Evolutionary conservation across 1,140 invertebrate species (phyloP).

Genomic region (Trialeurodes vaporariorum): DNA sequence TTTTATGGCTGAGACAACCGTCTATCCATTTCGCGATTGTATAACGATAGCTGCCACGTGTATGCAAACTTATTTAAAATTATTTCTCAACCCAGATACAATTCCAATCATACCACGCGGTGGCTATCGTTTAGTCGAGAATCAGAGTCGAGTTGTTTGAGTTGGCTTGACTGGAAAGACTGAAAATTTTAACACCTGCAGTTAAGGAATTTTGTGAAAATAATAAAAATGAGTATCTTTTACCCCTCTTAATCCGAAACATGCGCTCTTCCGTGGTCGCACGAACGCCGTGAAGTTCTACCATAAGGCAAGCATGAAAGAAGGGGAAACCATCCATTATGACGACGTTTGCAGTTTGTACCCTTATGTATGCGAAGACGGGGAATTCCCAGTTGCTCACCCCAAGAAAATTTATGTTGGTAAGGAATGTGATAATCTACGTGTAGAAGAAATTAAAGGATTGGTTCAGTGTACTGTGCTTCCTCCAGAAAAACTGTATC

Average conservation of each 20-base stretch:
- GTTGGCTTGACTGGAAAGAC: constrained; percentile 11
- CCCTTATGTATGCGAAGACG: constrained; percentile 2
- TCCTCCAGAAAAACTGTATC: constrained; percentile 28
- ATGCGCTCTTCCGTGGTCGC: neutral
- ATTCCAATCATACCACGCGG: constrained; percentile 12
- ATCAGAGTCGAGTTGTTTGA: constrained; percentile 8
- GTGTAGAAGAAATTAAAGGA: constrained; percentile 2
- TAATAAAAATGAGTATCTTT: neutral
- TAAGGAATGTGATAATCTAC: neutral
- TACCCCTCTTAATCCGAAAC: neutral
- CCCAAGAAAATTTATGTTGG: neutral
- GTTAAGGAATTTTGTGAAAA: constrained; percentile 5
- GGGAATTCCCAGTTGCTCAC: constrained; percentile 2
- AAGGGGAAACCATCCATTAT: neutral
- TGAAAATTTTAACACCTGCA: too few species aligned
- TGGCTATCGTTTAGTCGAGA: constrained; percentile 12
- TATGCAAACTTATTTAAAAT: constrained; percentile 6
- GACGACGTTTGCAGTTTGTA: neutral
- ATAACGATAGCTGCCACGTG: constrained; percentile 15
- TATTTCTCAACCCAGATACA: constrained; percentile 11
- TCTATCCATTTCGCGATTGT: constrained; percentile 13
- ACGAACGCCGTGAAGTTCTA: neutral
- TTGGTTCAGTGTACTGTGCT: constrained; percentile 27
- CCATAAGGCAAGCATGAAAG: neutral
- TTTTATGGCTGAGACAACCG: constrained; percentile 2